phyloP scores from a whole-genome alignment of 2,888 invertebrate species.

The Hirtodrosophila confusa region DNA sequence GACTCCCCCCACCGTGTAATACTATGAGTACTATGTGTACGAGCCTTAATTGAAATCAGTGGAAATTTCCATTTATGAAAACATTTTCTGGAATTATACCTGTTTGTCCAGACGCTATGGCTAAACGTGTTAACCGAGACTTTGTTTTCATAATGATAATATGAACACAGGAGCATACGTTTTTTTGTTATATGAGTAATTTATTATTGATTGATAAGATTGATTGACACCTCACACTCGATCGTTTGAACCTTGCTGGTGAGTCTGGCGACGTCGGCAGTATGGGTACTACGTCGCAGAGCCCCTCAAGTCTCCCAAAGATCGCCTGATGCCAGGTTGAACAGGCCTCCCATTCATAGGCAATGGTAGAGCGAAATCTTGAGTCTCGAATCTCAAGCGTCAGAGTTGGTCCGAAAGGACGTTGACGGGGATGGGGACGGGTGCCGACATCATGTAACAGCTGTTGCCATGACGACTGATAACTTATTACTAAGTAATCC shows the following conservation, averaged over 20 bases:
- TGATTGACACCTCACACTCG: slow-evolving; percentile 63
- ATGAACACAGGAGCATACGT: too few species aligned
- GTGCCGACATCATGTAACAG: slow-evolving; percentile 56
- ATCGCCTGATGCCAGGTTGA: slow-evolving; percentile 6
- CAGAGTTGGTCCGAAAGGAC: not conserved
- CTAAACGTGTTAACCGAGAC: too few species aligned
- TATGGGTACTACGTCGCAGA: slow-evolving; percentile 41
- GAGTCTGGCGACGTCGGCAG: slow-evolving; percentile 18
- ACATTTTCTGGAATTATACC: too few species aligned
- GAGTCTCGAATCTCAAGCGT: not conserved
- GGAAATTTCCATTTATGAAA: too few species aligned
- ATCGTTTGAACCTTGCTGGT: slow-evolving; percentile 47
- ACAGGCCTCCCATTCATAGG: slow-evolving; percentile 22
- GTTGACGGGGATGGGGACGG: not conserved
- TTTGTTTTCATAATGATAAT: too few species aligned
- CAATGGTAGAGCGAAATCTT: slow-evolving; percentile 18
- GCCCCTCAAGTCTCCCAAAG: slow-evolving; percentile 37
- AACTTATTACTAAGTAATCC: slow-evolving; percentile 73
- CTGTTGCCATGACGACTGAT: slow-evolving; percentile 49
- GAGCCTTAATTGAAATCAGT: too few species aligned
- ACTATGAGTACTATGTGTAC: too few species aligned
- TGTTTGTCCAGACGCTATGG: too few species aligned
- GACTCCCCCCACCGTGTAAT: too few species aligned
- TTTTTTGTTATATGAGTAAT: slow-evolving; percentile 3
- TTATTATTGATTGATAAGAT: slow-evolving; percentile 64